Base-by-base conservation (phyloP, 2,888 invertebrate genomes). In the Perdita meconis region DNA sequence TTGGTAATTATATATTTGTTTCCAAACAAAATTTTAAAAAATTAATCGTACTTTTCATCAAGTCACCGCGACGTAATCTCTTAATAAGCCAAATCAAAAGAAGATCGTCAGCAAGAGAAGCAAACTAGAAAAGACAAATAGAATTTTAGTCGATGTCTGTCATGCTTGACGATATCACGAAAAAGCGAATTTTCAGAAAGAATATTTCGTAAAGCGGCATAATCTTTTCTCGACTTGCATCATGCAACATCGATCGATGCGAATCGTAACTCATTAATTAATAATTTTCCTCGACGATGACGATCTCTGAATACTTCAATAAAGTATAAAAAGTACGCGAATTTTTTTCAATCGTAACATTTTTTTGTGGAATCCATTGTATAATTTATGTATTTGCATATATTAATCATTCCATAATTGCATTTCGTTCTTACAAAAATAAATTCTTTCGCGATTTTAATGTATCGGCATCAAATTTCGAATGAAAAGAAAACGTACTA, bases 181-280 rank as follows among this genome's bases (percentile, higher is more conserved):
- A 63, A 68, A 53, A 59, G 24, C 30, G 6, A 44, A 30, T 16
- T 30, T 42, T 50, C 24, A 24, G 55, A 50, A 36, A 61, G 44
- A 56, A 66, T 57, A 57, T 67, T 74, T 61, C 66, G 76, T 61
- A 51, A 63, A 66, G 56, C 56, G 44, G 64, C 44, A 59, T 40
- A 59, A 61, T 42, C 44, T 16, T 56, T 56, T 55, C 55, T 22
- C 24, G 1, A 61, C 51, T 61, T 34, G 22, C 59, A 19, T 65
- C 57, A 38, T 44, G 71, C 72, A 38, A 16, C 36, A 57, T 24
- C 22, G 71, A 71, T 75, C 71, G 59, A 19, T 47, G 24, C 36
- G 44, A 44, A 40, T 40, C 53, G 53, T 56, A 50, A 76, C 56
- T 66, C 74, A 44, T 73, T 50, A 4, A 6, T 36, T 24, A 8